Evolutionary conservation across 2,113 vertebrate species (phyloP), one percentile per base, ranked within the genome.

Genomic region (Ovibos moschatus): DNA sequence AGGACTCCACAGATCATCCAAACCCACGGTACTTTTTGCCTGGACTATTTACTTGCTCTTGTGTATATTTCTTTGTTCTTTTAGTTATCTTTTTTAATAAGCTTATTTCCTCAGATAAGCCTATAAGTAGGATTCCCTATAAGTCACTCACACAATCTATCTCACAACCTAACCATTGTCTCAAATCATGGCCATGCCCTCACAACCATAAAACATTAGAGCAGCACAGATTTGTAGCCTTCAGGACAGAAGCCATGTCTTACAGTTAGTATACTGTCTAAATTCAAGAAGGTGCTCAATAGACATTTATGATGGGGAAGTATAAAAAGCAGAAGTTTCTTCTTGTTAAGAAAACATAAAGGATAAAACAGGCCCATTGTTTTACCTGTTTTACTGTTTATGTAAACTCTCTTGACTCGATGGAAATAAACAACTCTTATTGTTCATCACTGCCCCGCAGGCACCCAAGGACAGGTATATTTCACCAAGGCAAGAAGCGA

Each of bases 271-370:
- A 27, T 12, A 43, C n/a, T 27, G 27, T 57, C 81, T 87, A 13
- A 87, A 53, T 30, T 71, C 33, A 28, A 30, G 28, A 6, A 84
- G 47, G 62, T 6, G 2, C 64, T 79, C 89, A 85, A 25, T n/a
- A 78, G 67, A 89, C 36, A 40, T 53, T 92, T 76, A 81, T 4
- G 15, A 67, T 40, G 15, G 79, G 19, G 62, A 93, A 87, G n/a
- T 82, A 64, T 23, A 53, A 90, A 92, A 27, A 87, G 40, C 57
- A 97, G 82, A 95, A 88, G 27, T 97, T 50, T 74, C 62, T 91
- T 36, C 60, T 53, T 92, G 19, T 55, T 95, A 36, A 40, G 30
- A 94, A 96, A 93, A 60, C 23, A 85, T 21, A 47, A 57, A 96
- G 89, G 40, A 89, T 36, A 83, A 78, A 50, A 67, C 2, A 43